Base-by-base conservation (phyloP, 2,797 vertebrate species). In the Adelosebastes latens region DNA sequence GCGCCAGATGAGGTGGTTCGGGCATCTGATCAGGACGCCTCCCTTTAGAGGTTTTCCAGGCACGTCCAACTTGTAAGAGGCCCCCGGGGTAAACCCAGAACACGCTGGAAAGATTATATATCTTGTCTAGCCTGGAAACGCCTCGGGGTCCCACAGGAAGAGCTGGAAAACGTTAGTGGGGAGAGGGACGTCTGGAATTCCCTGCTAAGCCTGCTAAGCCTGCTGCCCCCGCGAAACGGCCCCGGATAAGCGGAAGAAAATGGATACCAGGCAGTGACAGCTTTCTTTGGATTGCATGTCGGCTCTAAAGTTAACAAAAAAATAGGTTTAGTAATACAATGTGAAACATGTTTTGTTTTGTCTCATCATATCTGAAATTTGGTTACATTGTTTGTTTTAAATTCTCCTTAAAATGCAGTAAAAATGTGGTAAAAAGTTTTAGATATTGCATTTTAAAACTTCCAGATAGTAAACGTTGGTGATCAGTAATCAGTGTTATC, bases 101-200 rank as follows among this genome's bases (percentile, higher is more conserved):
- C 39, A 16, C 2, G 39, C 39, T 42, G 39, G 39, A 42, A 6
- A 42, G 39, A 42, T 42, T 42, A 42, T 42, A 0, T 42, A 42
- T 42, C 39, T 42, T 2, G 14, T 42, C 39, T 42, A 4, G 39
- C 0, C 39, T 42, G 39, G 39, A 0, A 42, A 42, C 14, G 6
- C 39, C 14, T 42, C 39, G 39, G 39, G 39, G 39, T 42, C 14
- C 39, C 39, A 42, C 14, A 42, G 39, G 6, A 42, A 42, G 39
- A 42, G 39, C 0, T 42, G 39, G 39, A 42, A 42, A 42, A 42
- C 6, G 14, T 42, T 42, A 2, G 13, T 42, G 39, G 14, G 14
- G 39, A 42, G 1, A 42, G 0, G 14, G 39, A 42, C 0, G 14
- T 42, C 0, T 39, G 39, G 39, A 39, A 39, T 39, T 39, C 39